Conservation (phyloP, 2,888 invertebrate species). For the Odontothrips loti region DNA sequence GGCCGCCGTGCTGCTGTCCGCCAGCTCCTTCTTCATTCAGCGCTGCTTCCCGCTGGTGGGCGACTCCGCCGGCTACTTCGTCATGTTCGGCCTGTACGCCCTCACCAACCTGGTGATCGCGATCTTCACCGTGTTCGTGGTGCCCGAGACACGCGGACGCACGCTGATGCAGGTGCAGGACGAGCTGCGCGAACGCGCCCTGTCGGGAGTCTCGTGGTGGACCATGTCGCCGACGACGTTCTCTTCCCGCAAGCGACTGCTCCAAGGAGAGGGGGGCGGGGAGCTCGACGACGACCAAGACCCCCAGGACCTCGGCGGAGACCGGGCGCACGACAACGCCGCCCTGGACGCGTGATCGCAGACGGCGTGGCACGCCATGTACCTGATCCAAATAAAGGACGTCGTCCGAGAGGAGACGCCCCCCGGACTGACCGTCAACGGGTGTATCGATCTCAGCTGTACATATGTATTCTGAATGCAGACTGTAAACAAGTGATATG, state of each 20-base stretch:
- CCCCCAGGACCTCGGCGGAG: background rate
- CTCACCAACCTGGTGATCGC: conserved; percentile 2
- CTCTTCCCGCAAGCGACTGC: background rate
- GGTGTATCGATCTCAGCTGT: too few relatives aligned
- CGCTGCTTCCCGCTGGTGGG: background rate
- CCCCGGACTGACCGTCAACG: too few relatives aligned
- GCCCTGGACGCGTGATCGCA: background rate
- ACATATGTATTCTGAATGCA: too few relatives aligned
- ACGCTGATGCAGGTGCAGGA: conserved; percentile 12
- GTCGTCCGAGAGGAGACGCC: too few relatives aligned
- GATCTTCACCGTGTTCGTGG: background rate
- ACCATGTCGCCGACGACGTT: background rate
- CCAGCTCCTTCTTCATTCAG: background rate
- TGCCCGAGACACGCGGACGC: conserved; percentile 7
- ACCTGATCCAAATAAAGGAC: too few relatives aligned
- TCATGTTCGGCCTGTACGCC: background rate
- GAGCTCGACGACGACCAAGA: conserved; percentile 14
- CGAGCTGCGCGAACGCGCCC: background rate
- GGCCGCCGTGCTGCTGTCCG: background rate
- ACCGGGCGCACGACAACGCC: background rate
- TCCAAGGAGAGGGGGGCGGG: too few relatives aligned
- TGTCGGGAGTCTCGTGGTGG: background rate
- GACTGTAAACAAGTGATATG: too few relatives aligned
- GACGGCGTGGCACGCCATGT: too few relatives aligned
- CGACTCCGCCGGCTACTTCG: background rate